Conservation (phyloP, 2,888 invertebrate genomes). For the Coremacera marginata region DNA sequence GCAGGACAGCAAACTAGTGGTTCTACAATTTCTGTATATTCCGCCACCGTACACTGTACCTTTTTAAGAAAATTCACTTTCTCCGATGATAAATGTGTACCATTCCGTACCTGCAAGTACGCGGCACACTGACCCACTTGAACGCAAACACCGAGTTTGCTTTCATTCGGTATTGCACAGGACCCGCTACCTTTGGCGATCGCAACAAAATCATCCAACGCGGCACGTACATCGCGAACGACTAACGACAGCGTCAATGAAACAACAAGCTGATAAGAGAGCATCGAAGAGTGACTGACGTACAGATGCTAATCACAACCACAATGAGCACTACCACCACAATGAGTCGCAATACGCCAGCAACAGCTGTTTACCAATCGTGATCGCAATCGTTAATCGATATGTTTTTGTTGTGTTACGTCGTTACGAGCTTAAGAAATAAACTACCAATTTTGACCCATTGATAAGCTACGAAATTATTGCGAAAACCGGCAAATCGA, state of each 20-base stretch:
- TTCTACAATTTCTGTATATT: conserved; percentile 36
- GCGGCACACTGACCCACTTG: conserved; percentile 59
- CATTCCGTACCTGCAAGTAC: conserved; percentile 63
- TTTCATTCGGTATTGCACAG: conserved; percentile 67
- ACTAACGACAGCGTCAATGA: conserved; percentile 46
- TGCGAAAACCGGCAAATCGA: background rate
- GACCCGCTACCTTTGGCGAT: conserved; percentile 28
- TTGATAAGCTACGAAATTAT: background rate
- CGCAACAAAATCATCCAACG: conserved; percentile 45
- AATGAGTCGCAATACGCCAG: no score
- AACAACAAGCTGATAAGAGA: conserved; percentile 33
- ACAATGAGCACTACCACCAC: background rate
- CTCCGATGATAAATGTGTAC: conserved; percentile 60
- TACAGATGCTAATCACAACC: background rate
- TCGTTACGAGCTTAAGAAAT: background rate
- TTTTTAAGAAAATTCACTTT: conserved; percentile 65
- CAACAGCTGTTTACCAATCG: conserved; percentile 4
- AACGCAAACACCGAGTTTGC: conserved; percentile 61
- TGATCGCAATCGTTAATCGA: conserved; percentile 19
- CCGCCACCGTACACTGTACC: conserved; percentile 59
- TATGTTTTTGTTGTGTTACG: conserved; percentile 30
- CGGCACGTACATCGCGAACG: conserved; percentile 43
- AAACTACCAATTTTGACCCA: background rate
- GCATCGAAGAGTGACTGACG: conserved; percentile 29
- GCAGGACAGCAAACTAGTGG: conserved; percentile 64